Evolutionary conservation across 2,797 vertebrate species (phyloP), one percentile per base, ranked within the genome.

Genomic region (Antrozous pallidus): DNA sequence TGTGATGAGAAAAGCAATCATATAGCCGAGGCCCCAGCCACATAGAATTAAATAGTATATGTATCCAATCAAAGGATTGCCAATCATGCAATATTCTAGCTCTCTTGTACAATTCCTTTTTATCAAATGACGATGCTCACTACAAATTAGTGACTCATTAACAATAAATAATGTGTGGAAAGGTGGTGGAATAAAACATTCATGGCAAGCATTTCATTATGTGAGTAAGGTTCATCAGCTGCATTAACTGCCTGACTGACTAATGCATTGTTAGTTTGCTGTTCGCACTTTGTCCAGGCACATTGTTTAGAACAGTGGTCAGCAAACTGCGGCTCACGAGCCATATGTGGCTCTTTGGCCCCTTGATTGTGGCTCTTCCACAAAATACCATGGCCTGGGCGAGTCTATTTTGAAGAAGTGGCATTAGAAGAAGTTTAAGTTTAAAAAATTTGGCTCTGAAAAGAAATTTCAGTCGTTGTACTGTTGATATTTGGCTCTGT

Each of bases 151-250:
- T 96, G 95, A 79, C 85, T 98, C 98, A 98, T 94, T 98, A 96
- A 31, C 92, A 97, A 97, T 97, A 97, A 98, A 97, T 97, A 97
- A 98, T 88, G 67, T 93, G 92, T 97, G 85, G 94, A 95, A 97
- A 95, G 47, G 71, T 95, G 95, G 94, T 92, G 94, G 84, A 96
- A 92, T 93, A 94, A 97, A 97, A 97, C 93, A 95, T 97, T 97
- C 81, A 93, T 95, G 93, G 92, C 54, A 94, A 93, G 89, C 94
- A 97, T 97, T 97, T 94, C 88, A 95, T 97, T 98, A 96, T 96
- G 93, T 88, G 96, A 98, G 98, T 98, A 97, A 98, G 96, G 65
- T 96, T 95, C 91, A 96, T 98, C 97, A 97, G 93, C 94, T 97
- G 91, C 91, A 97, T 97, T 97, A 96, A 97, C 94, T 93, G 82